phyloP scores from a whole-genome alignment of 2,113 vertebrate genomes.

The Mesoclemmys tuberculata region DNA sequence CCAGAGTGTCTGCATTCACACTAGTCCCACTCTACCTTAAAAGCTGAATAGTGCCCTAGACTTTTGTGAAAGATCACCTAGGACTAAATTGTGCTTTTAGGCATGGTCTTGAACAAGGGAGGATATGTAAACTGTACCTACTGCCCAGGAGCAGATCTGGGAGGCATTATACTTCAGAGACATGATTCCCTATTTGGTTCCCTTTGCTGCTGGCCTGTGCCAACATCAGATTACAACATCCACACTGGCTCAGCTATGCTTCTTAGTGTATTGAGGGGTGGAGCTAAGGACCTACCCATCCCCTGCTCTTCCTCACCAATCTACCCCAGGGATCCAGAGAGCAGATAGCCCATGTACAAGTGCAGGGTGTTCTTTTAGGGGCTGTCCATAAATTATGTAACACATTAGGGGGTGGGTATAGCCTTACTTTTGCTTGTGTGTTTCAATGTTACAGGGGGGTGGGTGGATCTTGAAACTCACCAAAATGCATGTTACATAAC shows the following conservation, averaged over 20 bases:
- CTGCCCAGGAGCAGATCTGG: neutral
- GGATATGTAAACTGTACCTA: neutral
- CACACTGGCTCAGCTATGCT: neutral
- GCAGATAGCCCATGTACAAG: neutral
- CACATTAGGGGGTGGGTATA: neutral
- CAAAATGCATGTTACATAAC: neutral
- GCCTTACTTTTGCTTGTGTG: neutral
- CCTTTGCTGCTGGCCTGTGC: neutral
- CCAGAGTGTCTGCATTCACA: neutral
- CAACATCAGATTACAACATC: neutral
- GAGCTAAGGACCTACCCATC: neutral
- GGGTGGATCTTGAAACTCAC: neutral
- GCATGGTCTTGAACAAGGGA: no score
- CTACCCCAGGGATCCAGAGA: neutral
- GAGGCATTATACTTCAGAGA: neutral
- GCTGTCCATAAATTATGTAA: neutral
- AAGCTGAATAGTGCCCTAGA: neutral
- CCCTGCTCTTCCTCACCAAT: neutral
- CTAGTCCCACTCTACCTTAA: neutral
- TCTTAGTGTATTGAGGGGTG: neutral
- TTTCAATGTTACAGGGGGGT: neutral
- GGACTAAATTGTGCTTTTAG: neutral
- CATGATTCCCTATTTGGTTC: neutral
- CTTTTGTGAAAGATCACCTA: neutral
- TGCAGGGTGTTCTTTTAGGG: neutral